phyloP scores from a whole-genome alignment of 2,113 vertebrate genomes.

The Melanostigma gelatinosum region DNA sequence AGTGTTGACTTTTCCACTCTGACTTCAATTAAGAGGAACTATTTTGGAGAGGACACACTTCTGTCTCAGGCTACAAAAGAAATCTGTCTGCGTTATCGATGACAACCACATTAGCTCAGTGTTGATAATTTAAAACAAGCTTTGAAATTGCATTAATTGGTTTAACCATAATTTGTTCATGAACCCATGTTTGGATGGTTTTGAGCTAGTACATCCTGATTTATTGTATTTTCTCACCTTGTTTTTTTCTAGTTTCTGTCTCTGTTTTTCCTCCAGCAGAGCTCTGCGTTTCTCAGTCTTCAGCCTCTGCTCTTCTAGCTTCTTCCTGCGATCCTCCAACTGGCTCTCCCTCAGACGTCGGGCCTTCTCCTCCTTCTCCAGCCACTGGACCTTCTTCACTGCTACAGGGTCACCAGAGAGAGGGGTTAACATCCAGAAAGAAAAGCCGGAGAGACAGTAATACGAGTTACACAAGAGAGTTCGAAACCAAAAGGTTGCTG shows the following conservation, averaged over 20 bases:
- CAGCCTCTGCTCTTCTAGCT: conserved; percentile 93
- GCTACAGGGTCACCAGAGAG: conserved; percentile 77
- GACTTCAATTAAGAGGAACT: conserved; percentile 3
- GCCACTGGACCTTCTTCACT: conserved; percentile 93
- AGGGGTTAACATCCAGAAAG: neutral
- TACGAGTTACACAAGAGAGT: neutral
- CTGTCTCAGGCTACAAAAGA: neutral
- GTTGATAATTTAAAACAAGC: neutral
- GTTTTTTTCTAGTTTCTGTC: conserved; percentile 95
- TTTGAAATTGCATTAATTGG: neutral
- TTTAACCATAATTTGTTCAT: neutral
- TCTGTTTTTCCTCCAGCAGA: conserved; percentile 91
- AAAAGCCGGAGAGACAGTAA: neutral
- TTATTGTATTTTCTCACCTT: conserved; percentile 83
- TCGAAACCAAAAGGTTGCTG: neutral
- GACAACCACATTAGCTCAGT: neutral
- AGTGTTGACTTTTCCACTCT: conserved; percentile 2
- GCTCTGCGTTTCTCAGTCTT: conserved; percentile 89
- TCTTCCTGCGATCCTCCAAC: conserved; percentile 90
- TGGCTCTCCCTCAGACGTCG: conserved; percentile 91
- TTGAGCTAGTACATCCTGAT: neutral
- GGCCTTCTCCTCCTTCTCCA: conserved; percentile 96
- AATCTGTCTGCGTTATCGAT: neutral
- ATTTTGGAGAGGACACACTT: neutral
- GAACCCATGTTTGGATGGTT: neutral